Conservation (phyloP, 2,113 vertebrate genomes). For the Cranoglanis bouderius region DNA sequence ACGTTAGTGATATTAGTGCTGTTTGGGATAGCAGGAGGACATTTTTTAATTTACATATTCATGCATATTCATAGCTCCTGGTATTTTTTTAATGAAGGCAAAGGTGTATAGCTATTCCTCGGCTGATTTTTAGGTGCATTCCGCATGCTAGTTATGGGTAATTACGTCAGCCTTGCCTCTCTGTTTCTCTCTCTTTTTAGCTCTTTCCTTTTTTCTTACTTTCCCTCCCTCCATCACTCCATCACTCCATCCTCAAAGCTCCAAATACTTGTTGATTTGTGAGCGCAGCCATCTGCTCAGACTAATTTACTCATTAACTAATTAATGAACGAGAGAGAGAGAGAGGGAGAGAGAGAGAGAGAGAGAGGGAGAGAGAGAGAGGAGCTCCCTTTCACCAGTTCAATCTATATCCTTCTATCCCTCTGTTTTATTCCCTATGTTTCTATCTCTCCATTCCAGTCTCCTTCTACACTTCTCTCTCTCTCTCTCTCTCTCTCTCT, state of each 20-base stretch:
- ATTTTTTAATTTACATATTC: neutral
- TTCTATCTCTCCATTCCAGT: neutral
- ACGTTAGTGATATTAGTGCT: neutral
- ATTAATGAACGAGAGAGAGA: slow-evolving; percentile 72
- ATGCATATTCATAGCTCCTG: neutral
- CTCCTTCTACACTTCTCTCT: neutral
- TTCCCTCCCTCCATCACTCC: slow-evolving; percentile 54
- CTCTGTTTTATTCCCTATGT: neutral
- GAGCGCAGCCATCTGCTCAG: slow-evolving; percentile 75
- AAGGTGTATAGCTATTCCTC: neutral
- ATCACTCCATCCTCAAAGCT: slow-evolving; percentile 39
- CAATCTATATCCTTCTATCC: neutral
- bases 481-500: neutral
- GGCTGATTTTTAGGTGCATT: neutral
- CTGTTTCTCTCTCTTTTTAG: slow-evolving; percentile 52
- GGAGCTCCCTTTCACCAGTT: slow-evolving; percentile 67
- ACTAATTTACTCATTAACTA: slow-evolving; percentile 81
- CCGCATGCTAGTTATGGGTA: neutral
- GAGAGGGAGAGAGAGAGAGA: slow-evolving; percentile 18
- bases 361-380: slow-evolving; percentile 61
- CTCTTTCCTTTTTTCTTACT: slow-evolving; percentile 34
- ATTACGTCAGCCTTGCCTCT: slow-evolving; percentile 25
- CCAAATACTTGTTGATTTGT: slow-evolving; percentile 70
- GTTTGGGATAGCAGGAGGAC: neutral
- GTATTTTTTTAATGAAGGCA: neutral